Percentiles rank a stretch among this genome's conserved stretches.
Conservation (phyloP, 2,113 vertebrate genomes). For the Anhinga rufa region DNA sequence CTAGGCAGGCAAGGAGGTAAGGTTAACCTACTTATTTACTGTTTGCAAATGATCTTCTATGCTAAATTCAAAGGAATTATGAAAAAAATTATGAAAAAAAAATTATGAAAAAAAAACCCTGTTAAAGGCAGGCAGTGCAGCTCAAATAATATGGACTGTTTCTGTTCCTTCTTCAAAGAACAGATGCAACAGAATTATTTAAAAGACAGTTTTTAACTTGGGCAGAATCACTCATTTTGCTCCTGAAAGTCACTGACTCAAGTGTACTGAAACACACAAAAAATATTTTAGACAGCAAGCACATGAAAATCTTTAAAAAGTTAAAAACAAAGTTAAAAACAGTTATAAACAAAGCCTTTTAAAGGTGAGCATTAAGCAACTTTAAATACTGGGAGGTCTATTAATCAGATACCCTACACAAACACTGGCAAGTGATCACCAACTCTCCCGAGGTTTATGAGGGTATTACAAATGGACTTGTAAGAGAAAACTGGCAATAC, state of each 20-base stretch:
- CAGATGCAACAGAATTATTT: neutral
- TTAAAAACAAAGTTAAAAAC: neutral
- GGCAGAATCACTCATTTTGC: neutral
- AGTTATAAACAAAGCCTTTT: neutral
- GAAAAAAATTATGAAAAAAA: too few species aligned
- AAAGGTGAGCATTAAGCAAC: neutral
- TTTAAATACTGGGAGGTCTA: neutral
- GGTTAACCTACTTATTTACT: neutral
- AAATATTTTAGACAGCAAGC: neutral
- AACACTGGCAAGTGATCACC: neutral
- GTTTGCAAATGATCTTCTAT: neutral
- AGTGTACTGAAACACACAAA: neutral
- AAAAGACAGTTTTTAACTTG: neutral
- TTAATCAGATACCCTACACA: neutral
- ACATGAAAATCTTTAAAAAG: neutral
- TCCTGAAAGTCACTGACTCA: neutral
- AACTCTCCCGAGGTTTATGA: neutral
- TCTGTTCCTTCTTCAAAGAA: neutral
- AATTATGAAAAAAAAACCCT: neutral
- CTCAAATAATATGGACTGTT: neutral
- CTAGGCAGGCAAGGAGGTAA: neutral
- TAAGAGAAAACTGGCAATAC: neutral
- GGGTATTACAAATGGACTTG: neutral
- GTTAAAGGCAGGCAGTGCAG: neutral
- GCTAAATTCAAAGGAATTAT: neutral